Evolutionary conservation across 2,113 vertebrate species (phyloP), one percentile per base, ranked within the genome.

Genomic region (Rafetus swinhoei): DNA sequence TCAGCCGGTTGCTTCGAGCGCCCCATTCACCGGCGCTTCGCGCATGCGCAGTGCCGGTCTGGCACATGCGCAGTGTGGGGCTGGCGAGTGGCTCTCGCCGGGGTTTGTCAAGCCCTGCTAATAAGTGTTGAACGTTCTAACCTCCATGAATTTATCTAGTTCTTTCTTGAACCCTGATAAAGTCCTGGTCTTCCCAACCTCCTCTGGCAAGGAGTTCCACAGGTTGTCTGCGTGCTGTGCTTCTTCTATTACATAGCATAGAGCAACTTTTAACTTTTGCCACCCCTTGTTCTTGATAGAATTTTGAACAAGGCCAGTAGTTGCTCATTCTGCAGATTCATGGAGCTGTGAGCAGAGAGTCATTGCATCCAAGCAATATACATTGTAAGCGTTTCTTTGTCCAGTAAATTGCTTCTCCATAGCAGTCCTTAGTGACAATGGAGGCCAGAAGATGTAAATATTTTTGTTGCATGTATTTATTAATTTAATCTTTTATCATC

Each of bases 211-310:
- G 45, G 45, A 45, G 45, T 45, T 45, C 45, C 45, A 45, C 45
- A 45, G 45, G 45, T 45, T 45, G 45, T 45, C 45, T 45, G 45
- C 5, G 6, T 45, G 45, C 45, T 45, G 45, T 45, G 45, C 45
- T 45, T 45, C 45, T 56, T 56, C 18, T 97, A 93, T 96, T 96
- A 77, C 27, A 87, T 84, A 94, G 85, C 90, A 59, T 55, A 65
- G 94, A 90, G 88, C 62, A 80, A 91, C 94, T 94, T 95, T 91
- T 88, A 87, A 93, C 89, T 27, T 92, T 88, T 96, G 91, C 96
- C 97, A 96, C 95, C 89, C 97, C 94, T 97, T 95, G 24, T 82
- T 94, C 93, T 96, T 84, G 89, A 16, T 88, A 92, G 93, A 89
- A 95, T 80, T 45, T 87, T 89, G 62, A 92, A 87, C 82, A 69